These are phyloP conservation scores for Origma solitaria DNA, from an alignment of 2,113 vertebrate species.

Conservation along the genomic window DNA sequence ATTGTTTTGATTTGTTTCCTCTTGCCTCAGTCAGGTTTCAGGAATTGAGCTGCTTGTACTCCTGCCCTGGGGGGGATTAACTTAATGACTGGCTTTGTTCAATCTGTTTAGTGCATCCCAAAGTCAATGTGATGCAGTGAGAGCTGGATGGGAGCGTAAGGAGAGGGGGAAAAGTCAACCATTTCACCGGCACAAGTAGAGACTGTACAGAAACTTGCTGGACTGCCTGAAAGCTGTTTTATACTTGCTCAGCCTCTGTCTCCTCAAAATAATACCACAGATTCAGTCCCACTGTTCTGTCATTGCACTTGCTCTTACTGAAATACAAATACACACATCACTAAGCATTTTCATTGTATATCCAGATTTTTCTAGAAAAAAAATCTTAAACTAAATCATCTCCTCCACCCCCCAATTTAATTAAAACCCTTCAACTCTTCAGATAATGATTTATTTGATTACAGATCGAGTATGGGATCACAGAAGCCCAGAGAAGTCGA, in stretches of 20 bases:
- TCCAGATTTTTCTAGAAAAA: background rate
- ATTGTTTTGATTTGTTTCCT: background rate
- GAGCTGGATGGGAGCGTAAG: rapidly evolving
- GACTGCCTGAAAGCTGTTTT: background rate
- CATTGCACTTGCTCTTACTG: background rate
- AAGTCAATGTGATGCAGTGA: background rate
- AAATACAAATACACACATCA: background rate
- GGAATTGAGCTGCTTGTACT: background rate
- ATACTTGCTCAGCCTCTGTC: background rate
- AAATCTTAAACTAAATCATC: background rate
- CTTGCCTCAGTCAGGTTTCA: background rate
- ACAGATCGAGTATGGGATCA: background rate
- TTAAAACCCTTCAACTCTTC: background rate
- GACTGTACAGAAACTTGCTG: background rate
- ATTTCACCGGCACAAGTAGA: background rate
- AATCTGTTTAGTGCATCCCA: background rate
- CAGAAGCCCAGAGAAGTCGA: background rate
- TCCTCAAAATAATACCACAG: background rate
- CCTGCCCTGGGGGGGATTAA: background rate
- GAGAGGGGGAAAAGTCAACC: background rate
- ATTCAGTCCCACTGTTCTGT: background rate
- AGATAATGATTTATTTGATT: background rate
- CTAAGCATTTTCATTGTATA: background rate
- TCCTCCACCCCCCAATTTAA: background rate
- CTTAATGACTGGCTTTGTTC: background rate